Evolutionary conservation across 1,140 invertebrate species (phyloP).

Genomic region (Xylocopa sonorina): DNA sequence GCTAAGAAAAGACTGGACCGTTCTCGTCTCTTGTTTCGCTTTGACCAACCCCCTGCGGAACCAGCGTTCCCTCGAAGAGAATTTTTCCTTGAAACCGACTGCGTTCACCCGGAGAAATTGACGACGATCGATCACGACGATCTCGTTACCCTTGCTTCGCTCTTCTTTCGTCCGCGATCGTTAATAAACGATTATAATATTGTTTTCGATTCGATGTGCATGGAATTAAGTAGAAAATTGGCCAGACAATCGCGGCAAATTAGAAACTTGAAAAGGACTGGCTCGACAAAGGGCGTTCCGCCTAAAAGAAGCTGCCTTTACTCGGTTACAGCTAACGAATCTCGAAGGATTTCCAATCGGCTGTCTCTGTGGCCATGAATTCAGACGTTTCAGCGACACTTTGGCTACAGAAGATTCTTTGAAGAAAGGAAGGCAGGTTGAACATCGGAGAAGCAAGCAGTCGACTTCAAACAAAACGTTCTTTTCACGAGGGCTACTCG

Average conservation of each 20-base stretch:
- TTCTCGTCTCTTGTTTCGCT: background rate
- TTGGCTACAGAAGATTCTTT: background rate
- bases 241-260: background rate
- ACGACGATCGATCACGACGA: background rate
- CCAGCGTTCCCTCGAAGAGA: background rate
- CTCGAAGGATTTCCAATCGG: background rate
- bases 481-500: conserved; percentile 11
- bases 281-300: too few species aligned
- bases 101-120: background rate
- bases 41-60: background rate
- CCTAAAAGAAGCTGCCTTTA: conserved; percentile 1
- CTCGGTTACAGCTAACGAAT: background rate
- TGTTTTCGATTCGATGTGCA: too few species aligned
- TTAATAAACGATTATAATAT: background rate
- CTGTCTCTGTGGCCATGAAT: conserved; percentile 9
- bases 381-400: background rate
- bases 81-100: background rate
- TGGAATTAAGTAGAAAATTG: too few species aligned
- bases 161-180: background rate
- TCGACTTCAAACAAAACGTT: conserved; percentile 34
- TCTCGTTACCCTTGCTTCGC: too few species aligned
- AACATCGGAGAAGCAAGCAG: background rate
- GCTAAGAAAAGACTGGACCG: conserved; percentile 13
- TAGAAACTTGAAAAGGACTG: background rate
- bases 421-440: conserved; percentile 9